Conservation (phyloP, 2,113 vertebrate species). For the Phrynosoma platyrhinos region DNA sequence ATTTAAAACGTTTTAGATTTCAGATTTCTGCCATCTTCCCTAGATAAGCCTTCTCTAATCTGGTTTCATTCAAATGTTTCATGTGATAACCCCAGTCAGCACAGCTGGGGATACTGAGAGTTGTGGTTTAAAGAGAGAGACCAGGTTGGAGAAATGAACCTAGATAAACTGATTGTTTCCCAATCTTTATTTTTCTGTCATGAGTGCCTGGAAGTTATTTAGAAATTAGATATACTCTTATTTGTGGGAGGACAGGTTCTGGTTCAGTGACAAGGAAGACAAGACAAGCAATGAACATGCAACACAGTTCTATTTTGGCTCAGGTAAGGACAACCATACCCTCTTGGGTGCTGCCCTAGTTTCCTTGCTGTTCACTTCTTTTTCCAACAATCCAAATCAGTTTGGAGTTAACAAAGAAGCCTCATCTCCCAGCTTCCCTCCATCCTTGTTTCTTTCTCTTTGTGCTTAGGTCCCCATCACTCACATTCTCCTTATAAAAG, state of each 20-base stretch:
- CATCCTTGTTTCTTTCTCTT: neutral
- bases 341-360: neutral
- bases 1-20: neutral
- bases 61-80: too few relatives aligned
- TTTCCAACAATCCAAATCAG: neutral
- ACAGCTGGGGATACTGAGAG: too few relatives aligned
- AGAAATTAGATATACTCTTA: neutral
- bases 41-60: too few relatives aligned
- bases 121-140: too few relatives aligned
- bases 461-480: too few relatives aligned
- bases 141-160: too few relatives aligned
- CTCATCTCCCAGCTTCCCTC: neutral
- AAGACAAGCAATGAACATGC: neutral
- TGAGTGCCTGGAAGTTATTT: neutral
- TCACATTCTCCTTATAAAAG: neutral
- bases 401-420: neutral
- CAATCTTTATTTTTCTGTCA: neutral
- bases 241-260: neutral
- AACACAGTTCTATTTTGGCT: neutral
- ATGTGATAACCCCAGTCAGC: too few relatives aligned
- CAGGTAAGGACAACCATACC: neutral
- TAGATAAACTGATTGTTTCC: neutral
- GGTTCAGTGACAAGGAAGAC: neutral
- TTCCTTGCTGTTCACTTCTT: neutral
- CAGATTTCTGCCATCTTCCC: neutral